Percentiles rank a stretch among this genome's conserved stretches.
phyloP scores from a whole-genome alignment of 2,113 vertebrate genomes.

The Pygoscelis antarcticus region DNA sequence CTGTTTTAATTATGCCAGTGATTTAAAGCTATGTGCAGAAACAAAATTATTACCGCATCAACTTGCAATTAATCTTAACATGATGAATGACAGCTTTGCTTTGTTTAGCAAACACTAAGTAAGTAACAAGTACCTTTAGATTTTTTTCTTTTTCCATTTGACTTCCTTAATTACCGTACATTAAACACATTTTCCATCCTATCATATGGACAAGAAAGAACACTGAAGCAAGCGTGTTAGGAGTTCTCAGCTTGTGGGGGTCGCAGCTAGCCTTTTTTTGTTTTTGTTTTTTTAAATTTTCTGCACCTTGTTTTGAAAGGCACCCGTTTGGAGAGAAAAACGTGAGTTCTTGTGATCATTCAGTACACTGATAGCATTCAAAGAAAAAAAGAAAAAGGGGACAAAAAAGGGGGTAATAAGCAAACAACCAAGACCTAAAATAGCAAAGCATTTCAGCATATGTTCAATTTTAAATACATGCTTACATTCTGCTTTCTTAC shows the following conservation, averaged over 20 bases:
- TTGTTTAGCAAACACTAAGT: slow-evolving; percentile 39
- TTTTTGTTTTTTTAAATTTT: neutral
- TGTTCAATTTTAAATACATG: neutral
- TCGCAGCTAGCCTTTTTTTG: neutral
- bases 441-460: neutral
- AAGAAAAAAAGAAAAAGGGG: neutral
- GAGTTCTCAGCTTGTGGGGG: neutral
- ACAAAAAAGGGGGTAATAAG: neutral
- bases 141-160: neutral
- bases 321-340: neutral
- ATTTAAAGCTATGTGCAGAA: neutral
- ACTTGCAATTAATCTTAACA: slow-evolving; percentile 14
- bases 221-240: neutral
- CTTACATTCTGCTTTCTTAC: neutral
- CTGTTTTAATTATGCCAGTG: neutral
- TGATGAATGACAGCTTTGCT: slow-evolving; percentile 5
- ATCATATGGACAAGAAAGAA: neutral
- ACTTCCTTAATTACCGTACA: slow-evolving; percentile 2
- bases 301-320: neutral
- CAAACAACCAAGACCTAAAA: neutral
- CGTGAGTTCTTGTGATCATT: neutral
- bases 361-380: neutral
- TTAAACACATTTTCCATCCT: neutral
- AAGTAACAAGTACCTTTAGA: slow-evolving; percentile 8
- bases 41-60: neutral